Evolutionary conservation across 1,140 invertebrate genomes (phyloP).

Genomic region (Piezodorus guildinii): DNA sequence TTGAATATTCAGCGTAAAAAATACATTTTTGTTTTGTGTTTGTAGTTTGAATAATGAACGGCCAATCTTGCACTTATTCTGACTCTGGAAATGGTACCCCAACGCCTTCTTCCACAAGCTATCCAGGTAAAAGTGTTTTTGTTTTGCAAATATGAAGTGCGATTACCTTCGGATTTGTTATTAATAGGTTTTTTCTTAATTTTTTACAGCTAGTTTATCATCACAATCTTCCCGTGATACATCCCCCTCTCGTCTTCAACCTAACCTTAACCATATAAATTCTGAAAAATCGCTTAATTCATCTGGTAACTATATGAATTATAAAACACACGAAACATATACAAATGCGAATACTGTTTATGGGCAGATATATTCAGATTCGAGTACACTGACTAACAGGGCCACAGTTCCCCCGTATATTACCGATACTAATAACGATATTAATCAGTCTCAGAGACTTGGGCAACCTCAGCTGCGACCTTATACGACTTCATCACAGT

Average conservation of each 20-base stretch:
- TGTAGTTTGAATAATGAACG: slow-evolving; percentile 21
- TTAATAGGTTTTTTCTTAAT: slow-evolving; percentile 8
- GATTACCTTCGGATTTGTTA: neutral
- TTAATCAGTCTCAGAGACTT: slow-evolving; percentile 3
- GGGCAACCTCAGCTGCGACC: neutral
- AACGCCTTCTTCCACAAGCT: slow-evolving; percentile 26
- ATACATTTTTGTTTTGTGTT: too few relatives aligned
- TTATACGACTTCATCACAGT: neutral
- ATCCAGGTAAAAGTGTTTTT: slow-evolving; percentile 22
- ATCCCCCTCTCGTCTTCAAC: slow-evolving; percentile 25
- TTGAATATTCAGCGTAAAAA: too few relatives aligned
- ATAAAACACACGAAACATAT: neutral
- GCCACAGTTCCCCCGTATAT: neutral
- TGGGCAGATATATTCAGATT: neutral
- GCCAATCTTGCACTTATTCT: slow-evolving; percentile 20
- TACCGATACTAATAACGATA: neutral
- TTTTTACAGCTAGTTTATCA: slow-evolving; percentile 29
- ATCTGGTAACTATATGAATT: slow-evolving; percentile 1
- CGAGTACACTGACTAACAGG: slow-evolving; percentile 4
- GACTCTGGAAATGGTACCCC: slow-evolving; percentile 26
- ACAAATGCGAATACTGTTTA: slow-evolving; percentile 11
- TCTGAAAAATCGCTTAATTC: slow-evolving; percentile 14
- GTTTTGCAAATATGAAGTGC: neutral
- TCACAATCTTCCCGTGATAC: slow-evolving; percentile 29
- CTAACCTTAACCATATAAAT: slow-evolving; percentile 19